phyloP scores from a whole-genome alignment of 2,113 vertebrate genomes.

The Heptranchias perlo region DNA sequence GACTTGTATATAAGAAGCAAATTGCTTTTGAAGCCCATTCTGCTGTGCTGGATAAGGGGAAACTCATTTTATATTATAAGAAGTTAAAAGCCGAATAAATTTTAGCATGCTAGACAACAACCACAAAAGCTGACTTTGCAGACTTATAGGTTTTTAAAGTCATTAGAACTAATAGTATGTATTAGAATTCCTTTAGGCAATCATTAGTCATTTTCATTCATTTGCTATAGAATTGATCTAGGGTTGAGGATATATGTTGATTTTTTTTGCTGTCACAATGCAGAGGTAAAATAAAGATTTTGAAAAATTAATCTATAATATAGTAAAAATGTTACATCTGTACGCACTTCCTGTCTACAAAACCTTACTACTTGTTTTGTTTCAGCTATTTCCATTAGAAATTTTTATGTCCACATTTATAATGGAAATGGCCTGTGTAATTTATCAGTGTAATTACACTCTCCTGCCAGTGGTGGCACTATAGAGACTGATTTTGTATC shows the following conservation, averaged over 20 bases:
- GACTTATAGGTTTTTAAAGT: background rate
- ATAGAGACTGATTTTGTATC: background rate
- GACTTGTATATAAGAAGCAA: background rate
- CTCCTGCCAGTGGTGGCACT: background rate
- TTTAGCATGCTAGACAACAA: background rate
- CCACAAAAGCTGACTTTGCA: background rate
- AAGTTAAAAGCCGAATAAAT: background rate
- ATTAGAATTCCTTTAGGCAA: background rate
- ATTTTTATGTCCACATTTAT: background rate
- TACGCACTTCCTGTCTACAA: background rate
- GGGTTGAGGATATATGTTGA: background rate
- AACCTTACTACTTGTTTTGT: background rate
- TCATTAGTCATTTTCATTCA: background rate
- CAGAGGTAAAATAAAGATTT: background rate
- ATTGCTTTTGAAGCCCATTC: background rate
- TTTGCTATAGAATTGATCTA: background rate
- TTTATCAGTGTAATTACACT: background rate
- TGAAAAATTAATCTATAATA: background rate
- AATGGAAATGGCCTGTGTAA: background rate
- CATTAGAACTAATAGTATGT: background rate
- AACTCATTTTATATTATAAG: background rate
- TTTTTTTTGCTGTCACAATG: background rate
- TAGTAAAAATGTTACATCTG: background rate
- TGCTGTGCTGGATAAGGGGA: background rate
- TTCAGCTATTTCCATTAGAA: background rate